Base-by-base conservation (phyloP, 2,888 invertebrate species). In the Luperina nickerlii region DNA sequence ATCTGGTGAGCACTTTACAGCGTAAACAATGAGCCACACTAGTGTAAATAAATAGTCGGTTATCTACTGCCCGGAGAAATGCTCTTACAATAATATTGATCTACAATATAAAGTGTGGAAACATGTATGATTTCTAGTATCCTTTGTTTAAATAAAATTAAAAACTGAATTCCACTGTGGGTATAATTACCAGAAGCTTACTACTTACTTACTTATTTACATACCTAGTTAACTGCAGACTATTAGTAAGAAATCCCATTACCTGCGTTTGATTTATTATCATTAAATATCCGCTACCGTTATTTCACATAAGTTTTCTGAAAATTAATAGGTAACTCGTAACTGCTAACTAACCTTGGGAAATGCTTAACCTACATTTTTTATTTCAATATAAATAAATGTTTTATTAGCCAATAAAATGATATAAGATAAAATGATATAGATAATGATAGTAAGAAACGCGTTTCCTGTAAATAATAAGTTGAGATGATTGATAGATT, bases 1-100 rank as follows among this genome's bases (percentile, higher is more conserved):
- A 96, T 95, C 95, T 94, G 93, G 92, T 93, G 92, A 93, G 94
- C 93, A 95, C 94, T 96, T 95, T 91, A 90, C 89, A 92, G 91
- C 92, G 93, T 96, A 96, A 96, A 96, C 96, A 96, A 91, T 88
- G 91, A 92, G 91, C 94, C 93, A 90, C 94, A 94, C 94, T 94
- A 95, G 92, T 92, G 94, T 96, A 96, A 96, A 96, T 95, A 96
- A 95, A 95, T 93, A 93, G 81, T 85, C 82, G 87, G 92, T 93
- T 93, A 93, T 93, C 89, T 93, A 93, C 92, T 91, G 82, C 79
- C 81, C 82, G 83, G 68, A 85, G 82, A 84, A 88, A 88, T 83
- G 86, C 82, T 84, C 82, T 63, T 80, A 57, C 65, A 84, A 77
- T 76, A 86, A 89, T 89, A 85, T 86, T 87, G 77, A 79, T 78